Evolutionary conservation across 2,113 vertebrate species (phyloP).

Genomic region (Neodontobutis hainanensis): DNA sequence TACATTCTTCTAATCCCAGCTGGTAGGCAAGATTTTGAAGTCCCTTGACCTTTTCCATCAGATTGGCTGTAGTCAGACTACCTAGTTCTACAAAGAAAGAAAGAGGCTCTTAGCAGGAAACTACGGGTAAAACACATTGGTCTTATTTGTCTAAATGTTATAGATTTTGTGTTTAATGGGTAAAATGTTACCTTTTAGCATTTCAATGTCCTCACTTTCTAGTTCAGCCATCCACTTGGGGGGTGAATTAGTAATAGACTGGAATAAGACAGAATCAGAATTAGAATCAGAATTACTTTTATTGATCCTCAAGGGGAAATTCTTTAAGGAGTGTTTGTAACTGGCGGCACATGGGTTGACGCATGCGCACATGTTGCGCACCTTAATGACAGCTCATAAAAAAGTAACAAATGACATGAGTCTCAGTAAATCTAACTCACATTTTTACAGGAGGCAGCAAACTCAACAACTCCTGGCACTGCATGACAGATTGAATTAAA

Average conservation of each 20-base stretch:
- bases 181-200: conserved; percentile 89
- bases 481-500: conserved; percentile 32
- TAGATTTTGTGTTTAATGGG: neutral
- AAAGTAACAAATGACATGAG: conserved; percentile 31
- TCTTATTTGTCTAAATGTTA: neutral
- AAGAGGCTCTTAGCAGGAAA: conserved; percentile 12
- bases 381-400: neutral
- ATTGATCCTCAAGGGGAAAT: no score
- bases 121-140: neutral
- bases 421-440: conserved; percentile 79
- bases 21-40: conserved; percentile 98
- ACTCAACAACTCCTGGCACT: conserved; percentile 99
- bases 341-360: no score
- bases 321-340: no score
- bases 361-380: no score
- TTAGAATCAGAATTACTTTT: no score
- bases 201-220: conserved; percentile 96
- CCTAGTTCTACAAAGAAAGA: conserved; percentile 83
- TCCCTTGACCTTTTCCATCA: conserved; percentile 99
- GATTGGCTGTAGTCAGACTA: conserved; percentile 95
- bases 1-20: conserved; percentile 96
- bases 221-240: conserved; percentile 99
- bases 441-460: conserved; percentile 97
- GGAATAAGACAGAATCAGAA: conserved; percentile 51
- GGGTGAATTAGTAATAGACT: conserved; percentile 95